Percentiles rank a stretch among this genome's conserved stretches.
Conservation (phyloP, 2,888 invertebrate species). For the Chaetogeoica ovagalla region DNA sequence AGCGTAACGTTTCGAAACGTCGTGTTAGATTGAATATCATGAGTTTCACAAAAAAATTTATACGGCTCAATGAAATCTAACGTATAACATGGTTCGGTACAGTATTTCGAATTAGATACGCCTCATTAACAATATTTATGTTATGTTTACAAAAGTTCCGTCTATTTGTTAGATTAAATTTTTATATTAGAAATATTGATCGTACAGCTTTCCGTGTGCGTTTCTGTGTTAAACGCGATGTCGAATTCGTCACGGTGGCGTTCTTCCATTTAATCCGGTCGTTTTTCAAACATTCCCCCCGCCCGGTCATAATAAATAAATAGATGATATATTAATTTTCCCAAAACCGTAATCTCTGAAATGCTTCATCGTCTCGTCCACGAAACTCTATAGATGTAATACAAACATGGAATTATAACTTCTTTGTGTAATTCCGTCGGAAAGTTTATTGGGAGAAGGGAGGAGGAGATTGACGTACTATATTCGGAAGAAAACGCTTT, state of each 20-base stretch:
- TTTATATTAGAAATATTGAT: background rate
- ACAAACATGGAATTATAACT: background rate
- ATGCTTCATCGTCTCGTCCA: background rate
- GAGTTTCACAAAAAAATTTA: too few relatives aligned
- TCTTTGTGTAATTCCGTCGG: background rate
- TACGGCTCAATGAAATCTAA: background rate
- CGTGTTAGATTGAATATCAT: too few relatives aligned
- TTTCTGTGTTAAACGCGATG: background rate
- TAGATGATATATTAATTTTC: background rate
- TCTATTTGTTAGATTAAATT: background rate
- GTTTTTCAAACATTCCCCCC: background rate
- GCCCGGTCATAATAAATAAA: background rate
- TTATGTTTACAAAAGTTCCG: too few relatives aligned
- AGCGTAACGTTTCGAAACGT: too few relatives aligned
- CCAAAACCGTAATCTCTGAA: background rate
- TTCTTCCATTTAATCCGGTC: conserved; percentile 3
- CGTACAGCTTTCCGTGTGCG: background rate
- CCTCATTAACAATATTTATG: background rate
- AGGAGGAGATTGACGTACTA: background rate
- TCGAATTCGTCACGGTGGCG: background rate
- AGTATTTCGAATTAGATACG: background rate
- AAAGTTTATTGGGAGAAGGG: conserved; percentile 8
- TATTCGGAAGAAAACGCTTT: background rate
- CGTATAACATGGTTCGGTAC: background rate
- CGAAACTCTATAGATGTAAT: background rate